These are phyloP conservation scores for Conopomorpha cramerella DNA, from an alignment of 1,140 invertebrate species.

Conservation along the genomic window DNA sequence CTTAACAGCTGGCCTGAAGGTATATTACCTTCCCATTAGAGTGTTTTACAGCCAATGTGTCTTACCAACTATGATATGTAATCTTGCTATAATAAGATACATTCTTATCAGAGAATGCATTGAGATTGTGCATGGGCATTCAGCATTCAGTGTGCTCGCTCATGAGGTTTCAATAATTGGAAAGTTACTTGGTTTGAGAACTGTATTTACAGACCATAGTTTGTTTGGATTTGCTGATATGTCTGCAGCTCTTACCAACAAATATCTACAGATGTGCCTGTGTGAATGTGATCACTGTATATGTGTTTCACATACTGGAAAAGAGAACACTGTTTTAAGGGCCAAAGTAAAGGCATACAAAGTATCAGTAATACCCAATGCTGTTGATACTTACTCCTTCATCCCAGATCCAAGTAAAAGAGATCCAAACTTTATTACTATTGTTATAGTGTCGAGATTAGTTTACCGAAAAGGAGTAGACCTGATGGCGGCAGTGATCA, in stretches of 20 bases:
- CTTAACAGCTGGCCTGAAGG: conserved; percentile 96
- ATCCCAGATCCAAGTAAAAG: conserved; percentile 74
- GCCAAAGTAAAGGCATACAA: conserved; percentile 82
- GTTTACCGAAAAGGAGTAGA: conserved; percentile 99
- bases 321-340: conserved; percentile 97
- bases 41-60: conserved; percentile 96
- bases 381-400: conserved; percentile 92
- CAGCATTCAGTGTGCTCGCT: conserved; percentile 95
- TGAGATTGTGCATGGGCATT: conserved; percentile 97
- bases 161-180: conserved; percentile 96
- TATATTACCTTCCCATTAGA: conserved; percentile 95
- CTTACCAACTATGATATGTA: conserved; percentile 90
- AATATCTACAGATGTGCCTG: conserved; percentile 91
- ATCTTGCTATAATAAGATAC: conserved; percentile 87
- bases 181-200: conserved; percentile 87
- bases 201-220: conserved; percentile 99
- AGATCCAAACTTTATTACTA: conserved; percentile 70
- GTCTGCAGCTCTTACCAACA: conserved; percentile 96
- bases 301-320: conserved; percentile 96
- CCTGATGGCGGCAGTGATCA: conserved; percentile 91
- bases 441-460: conserved; percentile 93
- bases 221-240: conserved; percentile 99
- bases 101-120: conserved; percentile 92
- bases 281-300: conserved; percentile 94
- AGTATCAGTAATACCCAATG: conserved; percentile 99